A percentile compares a stretch with the other conserved stretches of the same genome.
Evolutionary conservation across 2,113 vertebrate genomes (phyloP).

Genomic region (Tachysurus vachellii): DNA sequence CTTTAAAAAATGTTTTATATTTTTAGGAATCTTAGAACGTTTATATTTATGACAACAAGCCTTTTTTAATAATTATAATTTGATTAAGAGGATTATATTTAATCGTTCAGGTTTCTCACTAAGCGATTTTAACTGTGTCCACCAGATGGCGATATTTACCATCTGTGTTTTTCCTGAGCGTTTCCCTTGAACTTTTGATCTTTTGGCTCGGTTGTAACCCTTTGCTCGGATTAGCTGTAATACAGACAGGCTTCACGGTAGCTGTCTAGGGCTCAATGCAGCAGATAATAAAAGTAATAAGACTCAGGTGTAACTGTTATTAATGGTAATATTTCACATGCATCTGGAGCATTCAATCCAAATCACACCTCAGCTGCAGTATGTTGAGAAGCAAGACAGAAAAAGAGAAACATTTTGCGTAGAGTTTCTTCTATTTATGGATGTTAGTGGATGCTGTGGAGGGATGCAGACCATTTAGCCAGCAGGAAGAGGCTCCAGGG

Average conservation of each 20-base stretch:
- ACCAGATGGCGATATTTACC: constrained; percentile 49
- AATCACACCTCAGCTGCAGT: not conserved
- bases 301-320: not conserved
- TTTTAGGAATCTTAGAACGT: not conserved
- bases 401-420: not conserved
- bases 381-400: not conserved
- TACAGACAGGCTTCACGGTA: constrained; percentile 2
- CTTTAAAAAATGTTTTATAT: not conserved
- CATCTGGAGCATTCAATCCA: not conserved
- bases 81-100: not conserved
- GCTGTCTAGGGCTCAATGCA: not conserved
- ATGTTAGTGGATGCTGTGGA: constrained; percentile 41
- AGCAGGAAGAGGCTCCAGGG: constrained; percentile 45
- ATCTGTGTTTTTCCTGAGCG: not conserved
- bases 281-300: not conserved
- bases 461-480: constrained; percentile 45
- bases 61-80: not conserved
- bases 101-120: not conserved
- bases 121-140: not conserved
- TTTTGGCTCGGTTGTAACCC: constrained; percentile 38
- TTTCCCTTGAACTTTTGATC: constrained; percentile 52
- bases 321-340: not conserved
- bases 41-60: not conserved
- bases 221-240: constrained; percentile 15
- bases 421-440: constrained; percentile 62